Conservation (phyloP, 2,888 invertebrate species). For the Melieria omissa region DNA sequence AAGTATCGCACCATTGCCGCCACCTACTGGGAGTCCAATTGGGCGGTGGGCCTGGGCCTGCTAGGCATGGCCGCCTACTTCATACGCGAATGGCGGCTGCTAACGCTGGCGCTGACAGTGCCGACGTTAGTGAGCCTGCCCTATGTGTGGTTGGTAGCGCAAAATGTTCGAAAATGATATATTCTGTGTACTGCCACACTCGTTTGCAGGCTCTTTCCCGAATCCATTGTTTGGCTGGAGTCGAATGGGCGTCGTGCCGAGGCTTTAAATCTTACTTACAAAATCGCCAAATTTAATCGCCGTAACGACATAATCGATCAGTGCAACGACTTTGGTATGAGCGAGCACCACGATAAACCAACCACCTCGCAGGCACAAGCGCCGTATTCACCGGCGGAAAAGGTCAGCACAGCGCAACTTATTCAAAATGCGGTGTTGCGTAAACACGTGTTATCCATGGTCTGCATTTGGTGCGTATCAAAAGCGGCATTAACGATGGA, state of each 20-base stretch:
- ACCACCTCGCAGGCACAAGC: not conserved
- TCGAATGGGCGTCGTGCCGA: conserved; percentile 59
- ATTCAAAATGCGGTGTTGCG: too few species aligned
- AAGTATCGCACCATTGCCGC: conserved; percentile 67
- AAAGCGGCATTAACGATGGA: too few species aligned
- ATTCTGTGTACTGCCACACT: not conserved
- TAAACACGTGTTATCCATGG: too few species aligned
- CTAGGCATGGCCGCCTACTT: conserved; percentile 67
- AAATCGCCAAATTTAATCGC: conserved; percentile 58
- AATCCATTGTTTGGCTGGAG: conserved; percentile 65
- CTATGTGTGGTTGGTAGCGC: conserved; percentile 60
- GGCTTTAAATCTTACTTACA: conserved; percentile 59
- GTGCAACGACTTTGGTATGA: conserved; percentile 33
- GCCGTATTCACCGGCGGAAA: not conserved
- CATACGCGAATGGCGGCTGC: conserved; percentile 68
- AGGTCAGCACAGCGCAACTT: conserved; percentile 32
- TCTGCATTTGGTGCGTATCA: too few species aligned
- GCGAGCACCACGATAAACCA: not conserved
- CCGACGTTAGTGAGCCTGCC: conserved; percentile 67
- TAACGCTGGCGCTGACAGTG: conserved; percentile 68
- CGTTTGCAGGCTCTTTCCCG: conserved; percentile 63
- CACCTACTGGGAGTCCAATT: conserved; percentile 67
- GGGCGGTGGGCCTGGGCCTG: conserved; percentile 67
- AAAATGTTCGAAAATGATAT: not conserved
- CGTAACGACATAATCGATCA: conserved; percentile 40